Percentiles rank a stretch among this genome's conserved stretches.
Evolutionary conservation across 2,113 vertebrate species (phyloP).

Genomic region (Microcebus ravelobensis): DNA sequence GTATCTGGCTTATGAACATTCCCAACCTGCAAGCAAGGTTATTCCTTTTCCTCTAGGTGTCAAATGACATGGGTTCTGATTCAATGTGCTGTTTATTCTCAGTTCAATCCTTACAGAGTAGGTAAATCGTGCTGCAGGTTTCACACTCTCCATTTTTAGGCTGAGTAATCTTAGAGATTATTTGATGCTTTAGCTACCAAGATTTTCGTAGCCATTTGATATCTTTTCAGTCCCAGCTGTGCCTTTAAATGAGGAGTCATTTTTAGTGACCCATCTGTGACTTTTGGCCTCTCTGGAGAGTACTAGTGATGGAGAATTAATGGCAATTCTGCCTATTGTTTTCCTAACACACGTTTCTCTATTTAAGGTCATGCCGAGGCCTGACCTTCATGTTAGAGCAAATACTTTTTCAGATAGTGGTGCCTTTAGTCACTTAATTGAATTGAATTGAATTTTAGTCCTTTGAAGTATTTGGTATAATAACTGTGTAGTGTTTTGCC

Average conservation of each 20-base stretch:
- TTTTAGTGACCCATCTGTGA: slow-evolving; percentile 5
- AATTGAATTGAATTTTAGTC: slow-evolving; percentile 26
- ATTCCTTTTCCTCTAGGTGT: slow-evolving; percentile 24
- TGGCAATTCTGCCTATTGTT: background rate
- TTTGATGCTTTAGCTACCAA: background rate
- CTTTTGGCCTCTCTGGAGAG: background rate
- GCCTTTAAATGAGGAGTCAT: slow-evolving; percentile 41
- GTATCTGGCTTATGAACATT: background rate
- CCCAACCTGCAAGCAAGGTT: background rate
- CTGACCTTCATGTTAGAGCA: background rate
- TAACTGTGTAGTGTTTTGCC: slow-evolving; percentile 13
- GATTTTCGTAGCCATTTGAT: slow-evolving; percentile 22
- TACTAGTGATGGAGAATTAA: background rate
- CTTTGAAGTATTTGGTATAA: slow-evolving; percentile 29
- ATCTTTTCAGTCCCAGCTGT: background rate
- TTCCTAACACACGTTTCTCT: background rate
- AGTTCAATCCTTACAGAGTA: background rate
- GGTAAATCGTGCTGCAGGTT: background rate
- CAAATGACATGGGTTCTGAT: background rate
- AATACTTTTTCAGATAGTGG: background rate
- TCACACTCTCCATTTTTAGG: background rate
- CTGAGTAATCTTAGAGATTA: background rate
- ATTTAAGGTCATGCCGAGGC: background rate
- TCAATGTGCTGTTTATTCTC: background rate
- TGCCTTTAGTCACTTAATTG: slow-evolving; percentile 12